Percentiles rank a stretch among this genome's conserved stretches.
These are phyloP conservation scores for Ashinkailepas kermadecensis DNA, from an alignment of 2,888 invertebrate species.

Conservation along the genomic window DNA sequence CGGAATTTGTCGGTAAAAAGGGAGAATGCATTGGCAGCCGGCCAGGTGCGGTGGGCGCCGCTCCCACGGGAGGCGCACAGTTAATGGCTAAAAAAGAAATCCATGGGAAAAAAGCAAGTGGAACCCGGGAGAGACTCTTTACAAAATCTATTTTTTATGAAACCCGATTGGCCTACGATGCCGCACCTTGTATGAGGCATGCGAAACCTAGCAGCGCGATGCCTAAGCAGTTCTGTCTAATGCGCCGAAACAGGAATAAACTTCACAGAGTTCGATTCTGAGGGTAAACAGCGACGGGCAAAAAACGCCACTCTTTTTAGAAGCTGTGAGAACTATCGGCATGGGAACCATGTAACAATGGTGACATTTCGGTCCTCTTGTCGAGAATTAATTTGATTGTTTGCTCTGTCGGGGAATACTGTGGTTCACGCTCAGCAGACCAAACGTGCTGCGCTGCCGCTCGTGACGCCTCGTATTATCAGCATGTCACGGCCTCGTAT, in stretches of 20 bases:
- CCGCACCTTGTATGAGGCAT: background rate
- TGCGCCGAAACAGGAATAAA: background rate
- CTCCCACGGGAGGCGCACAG: slow-evolving; percentile 4
- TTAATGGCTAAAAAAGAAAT: slow-evolving; percentile 17
- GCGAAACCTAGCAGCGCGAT: background rate
- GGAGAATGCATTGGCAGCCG: background rate
- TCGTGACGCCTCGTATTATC: too few relatives aligned
- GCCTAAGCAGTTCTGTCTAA: background rate
- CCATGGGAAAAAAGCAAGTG: slow-evolving; percentile 13
- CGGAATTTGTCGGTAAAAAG: slow-evolving; percentile 5
- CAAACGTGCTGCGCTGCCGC: too few relatives aligned
- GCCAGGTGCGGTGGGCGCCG: background rate
- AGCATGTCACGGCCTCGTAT: too few relatives aligned
- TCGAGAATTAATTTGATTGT: background rate
- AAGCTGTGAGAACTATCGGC: background rate
- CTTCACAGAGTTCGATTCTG: background rate
- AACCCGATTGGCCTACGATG: background rate
- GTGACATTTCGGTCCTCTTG: background rate
- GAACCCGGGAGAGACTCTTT: background rate
- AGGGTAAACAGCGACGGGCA: background rate
- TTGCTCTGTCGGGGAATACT: background rate
- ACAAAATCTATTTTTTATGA: slow-evolving; percentile 7
- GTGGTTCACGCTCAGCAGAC: too few relatives aligned
- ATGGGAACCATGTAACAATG: background rate
- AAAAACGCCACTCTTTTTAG: background rate